These are phyloP conservation scores for Agriotes lineatus DNA, from an alignment of 2,888 invertebrate species.

Conservation along the genomic window DNA sequence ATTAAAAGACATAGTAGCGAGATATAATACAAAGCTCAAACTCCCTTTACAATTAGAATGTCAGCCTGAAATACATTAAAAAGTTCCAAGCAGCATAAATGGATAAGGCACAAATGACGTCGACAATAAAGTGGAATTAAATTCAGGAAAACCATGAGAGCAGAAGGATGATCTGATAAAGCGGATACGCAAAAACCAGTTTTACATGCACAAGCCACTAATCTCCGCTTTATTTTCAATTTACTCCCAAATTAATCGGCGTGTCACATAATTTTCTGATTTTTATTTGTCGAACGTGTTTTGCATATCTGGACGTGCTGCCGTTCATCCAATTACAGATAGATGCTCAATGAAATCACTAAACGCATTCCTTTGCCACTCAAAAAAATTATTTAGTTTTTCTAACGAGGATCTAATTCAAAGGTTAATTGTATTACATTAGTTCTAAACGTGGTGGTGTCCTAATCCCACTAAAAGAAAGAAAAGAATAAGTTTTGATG, in stretches of 20 bases:
- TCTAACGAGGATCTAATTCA: too few relatives aligned
- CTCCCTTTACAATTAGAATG: not conserved
- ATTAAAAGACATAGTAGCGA: too few relatives aligned
- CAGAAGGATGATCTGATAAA: conserved; percentile 23
- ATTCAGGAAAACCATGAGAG: conserved; percentile 11
- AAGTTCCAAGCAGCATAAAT: not conserved
- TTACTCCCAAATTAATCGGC: conserved; percentile 1
- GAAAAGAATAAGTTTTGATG: too few relatives aligned
- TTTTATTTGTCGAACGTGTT: not conserved
- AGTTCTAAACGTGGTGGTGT: too few relatives aligned
- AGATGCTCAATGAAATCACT: too few relatives aligned
- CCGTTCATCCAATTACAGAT: not conserved
- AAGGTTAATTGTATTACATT: too few relatives aligned
- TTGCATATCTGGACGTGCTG: not conserved
- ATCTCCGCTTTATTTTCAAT: conserved; percentile 27
- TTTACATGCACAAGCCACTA: conserved; percentile 16
- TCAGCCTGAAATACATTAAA: not conserved
- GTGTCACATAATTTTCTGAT: not conserved
- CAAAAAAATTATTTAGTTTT: too few relatives aligned
- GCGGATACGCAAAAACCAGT: conserved; percentile 23
- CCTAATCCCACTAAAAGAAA: too few relatives aligned
- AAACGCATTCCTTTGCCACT: too few relatives aligned
- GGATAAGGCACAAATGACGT: conserved; percentile 21
- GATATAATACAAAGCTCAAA: not conserved
- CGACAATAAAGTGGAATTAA: conserved; percentile 20